Base-by-base conservation (phyloP, 1,140 invertebrate genomes). In the Calycopis cecrops region DNA sequence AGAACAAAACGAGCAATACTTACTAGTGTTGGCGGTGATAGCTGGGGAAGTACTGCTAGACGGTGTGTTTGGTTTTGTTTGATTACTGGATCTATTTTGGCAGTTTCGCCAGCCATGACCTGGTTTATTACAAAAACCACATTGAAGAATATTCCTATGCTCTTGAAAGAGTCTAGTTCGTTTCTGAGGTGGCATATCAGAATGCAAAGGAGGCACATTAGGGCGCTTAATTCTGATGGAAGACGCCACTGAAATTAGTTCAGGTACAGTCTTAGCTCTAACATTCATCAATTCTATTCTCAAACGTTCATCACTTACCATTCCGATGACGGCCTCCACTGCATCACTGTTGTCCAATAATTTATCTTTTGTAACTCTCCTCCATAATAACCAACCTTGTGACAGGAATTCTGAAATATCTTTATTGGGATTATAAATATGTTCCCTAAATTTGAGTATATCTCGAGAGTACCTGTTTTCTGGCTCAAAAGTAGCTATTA, bases 401-500 rank as follows among this genome's bases (percentile, higher is more conserved):
- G 63, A 59, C 3, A 68, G 18, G 44, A 63, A 65, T 40, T 65
- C 51, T 8, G 59, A 51, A 9, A 63, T 55, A 11, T 62, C 50
- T 57, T 65, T 62, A 1, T 28, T 21, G 0, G 37, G 11, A 33
- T 63, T 55, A 54, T 55, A 63, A 48, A 10, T 14, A 53, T 66
- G 60, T 50, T 63, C 61, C 11, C 55, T 34, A 35, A 60, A 61
- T 7, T 35, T 10, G 16, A 57, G 8, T 1, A 59, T 57, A 34
- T 63, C 59, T 1, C 59, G 40, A 2, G 59, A 67, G 40, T 64
- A 65, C 11, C 66, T 37, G 38, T 59, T 58, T 28, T 71, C 62
- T 0, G 65, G 65, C 60, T 65, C 68, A 52, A 71, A 71, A 0
- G 68, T 71, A 1, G 62, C 62, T 9, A 65, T 63, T 3, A 71